Evolutionary conservation across 2,797 vertebrate genomes (phyloP).

Genomic region (Lithobates sylvaticus): DNA sequence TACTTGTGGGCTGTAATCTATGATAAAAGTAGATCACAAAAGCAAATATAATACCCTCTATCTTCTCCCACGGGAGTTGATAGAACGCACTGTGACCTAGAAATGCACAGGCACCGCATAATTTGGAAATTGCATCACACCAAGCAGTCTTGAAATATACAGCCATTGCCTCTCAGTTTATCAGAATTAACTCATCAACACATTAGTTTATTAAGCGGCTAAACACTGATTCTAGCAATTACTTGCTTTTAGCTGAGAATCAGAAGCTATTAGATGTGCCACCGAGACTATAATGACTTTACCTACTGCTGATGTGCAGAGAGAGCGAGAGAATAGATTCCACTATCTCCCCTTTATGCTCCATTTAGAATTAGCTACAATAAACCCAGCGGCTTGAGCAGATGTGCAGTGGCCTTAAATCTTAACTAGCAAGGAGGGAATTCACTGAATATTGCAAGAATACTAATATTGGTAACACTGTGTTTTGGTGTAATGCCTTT

Average conservation of each 20-base stretch:
- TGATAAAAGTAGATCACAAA: slow-evolving; percentile 7
- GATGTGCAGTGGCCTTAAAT: slow-evolving; percentile 16
- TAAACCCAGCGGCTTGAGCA: slow-evolving; percentile 33
- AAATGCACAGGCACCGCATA: slow-evolving; percentile 66
- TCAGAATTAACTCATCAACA: slow-evolving; percentile 71
- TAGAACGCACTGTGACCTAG: slow-evolving; percentile 60
- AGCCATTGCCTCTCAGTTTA: slow-evolving; percentile 63
- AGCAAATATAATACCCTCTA: slow-evolving; percentile 32
- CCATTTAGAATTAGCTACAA: slow-evolving; percentile 62
- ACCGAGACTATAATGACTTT: slow-evolving; percentile 61
- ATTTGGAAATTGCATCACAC: slow-evolving; percentile 64
- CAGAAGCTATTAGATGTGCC: slow-evolving; percentile 56
- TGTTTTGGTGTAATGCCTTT: background rate
- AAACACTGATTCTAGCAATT: slow-evolving; percentile 62
- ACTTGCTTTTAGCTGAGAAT: slow-evolving; percentile 54
- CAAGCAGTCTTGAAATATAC: slow-evolving; percentile 67
- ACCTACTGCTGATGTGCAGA: slow-evolving; percentile 27
- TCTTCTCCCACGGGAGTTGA: slow-evolving; percentile 63
- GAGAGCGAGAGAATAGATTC: slow-evolving; percentile 39
- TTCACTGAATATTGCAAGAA: slow-evolving; percentile 13
- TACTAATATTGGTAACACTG: background rate
- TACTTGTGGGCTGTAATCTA: slow-evolving; percentile 30
- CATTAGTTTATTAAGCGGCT: slow-evolving; percentile 58
- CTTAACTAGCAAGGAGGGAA: slow-evolving; percentile 36
- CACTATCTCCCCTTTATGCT: slow-evolving; percentile 35